Percentiles rank a stretch among this genome's conserved stretches.
Evolutionary conservation across 1,140 invertebrate genomes (phyloP).

Genomic region (Dendroctonus ponderosae): DNA sequence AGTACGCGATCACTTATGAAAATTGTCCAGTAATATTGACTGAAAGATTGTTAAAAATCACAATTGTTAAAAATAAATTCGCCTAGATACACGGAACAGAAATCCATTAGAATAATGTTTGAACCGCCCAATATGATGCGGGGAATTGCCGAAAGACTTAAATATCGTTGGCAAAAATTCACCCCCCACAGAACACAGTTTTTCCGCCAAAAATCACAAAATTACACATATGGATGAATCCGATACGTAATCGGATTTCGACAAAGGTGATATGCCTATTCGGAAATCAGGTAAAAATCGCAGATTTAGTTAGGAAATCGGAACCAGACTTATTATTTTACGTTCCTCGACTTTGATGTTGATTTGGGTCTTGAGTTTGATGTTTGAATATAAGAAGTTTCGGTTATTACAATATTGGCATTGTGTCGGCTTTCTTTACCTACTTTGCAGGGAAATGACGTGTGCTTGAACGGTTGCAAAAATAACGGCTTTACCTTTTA

Average conservation of each 20-base stretch:
- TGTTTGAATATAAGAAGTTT: conserved; percentile 1
- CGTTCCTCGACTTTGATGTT: conserved; percentile 1
- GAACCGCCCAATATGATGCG: too few species aligned
- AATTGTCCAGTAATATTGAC: too few species aligned
- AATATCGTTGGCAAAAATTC: conserved; percentile 3
- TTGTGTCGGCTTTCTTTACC: conserved; percentile 6
- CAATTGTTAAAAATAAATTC: too few species aligned
- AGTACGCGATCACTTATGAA: too few species aligned
- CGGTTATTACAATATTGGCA: conserved; percentile 2
- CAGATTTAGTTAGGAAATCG: neutral
- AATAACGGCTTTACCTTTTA: neutral
- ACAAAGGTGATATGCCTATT: conserved; percentile 3
- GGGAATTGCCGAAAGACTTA: neutral
- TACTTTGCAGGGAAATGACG: too few species aligned
- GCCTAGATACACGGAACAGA: too few species aligned
- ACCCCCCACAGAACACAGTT: neutral
- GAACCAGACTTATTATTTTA: conserved; percentile 1
- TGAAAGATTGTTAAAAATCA: too few species aligned
- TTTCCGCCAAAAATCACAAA: conserved; percentile 10
- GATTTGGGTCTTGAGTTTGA: conserved; percentile 11
- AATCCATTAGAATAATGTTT: too few species aligned
- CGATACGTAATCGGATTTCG: conserved; percentile 12
- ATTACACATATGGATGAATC: conserved; percentile 9
- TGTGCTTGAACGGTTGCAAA: neutral
- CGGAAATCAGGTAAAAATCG: neutral